Percentiles rank a stretch among this genome's conserved stretches.
Evolutionary conservation across 2,888 invertebrate genomes (phyloP).

Genomic region (Dasypogon diadema): DNA sequence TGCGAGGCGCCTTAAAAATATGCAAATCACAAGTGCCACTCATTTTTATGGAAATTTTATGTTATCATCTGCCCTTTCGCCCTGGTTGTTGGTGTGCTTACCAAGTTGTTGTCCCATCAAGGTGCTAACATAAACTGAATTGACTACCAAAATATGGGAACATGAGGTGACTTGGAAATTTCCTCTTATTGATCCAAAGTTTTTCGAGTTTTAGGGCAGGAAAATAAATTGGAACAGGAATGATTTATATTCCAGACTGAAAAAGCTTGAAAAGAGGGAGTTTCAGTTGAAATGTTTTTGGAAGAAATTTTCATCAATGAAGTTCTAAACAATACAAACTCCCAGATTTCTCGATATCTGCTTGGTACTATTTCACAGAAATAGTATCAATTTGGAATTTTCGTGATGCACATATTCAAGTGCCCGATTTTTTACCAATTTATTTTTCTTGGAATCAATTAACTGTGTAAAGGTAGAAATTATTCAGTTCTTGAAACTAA

Average conservation of each 20-base stretch:
- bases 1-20: conserved; percentile 18
- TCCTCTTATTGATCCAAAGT: conserved; percentile 20
- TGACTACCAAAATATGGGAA: conserved; percentile 30
- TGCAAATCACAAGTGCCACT: conserved; percentile 37
- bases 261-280: background rate
- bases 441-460: too few relatives aligned
- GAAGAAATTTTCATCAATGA: background rate
- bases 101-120: conserved; percentile 26
- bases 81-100: background rate
- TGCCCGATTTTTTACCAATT: too few relatives aligned
- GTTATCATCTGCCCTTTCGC: conserved; percentile 6
- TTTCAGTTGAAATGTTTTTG: background rate
- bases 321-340: background rate
- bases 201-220: background rate
- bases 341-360: too few relatives aligned
- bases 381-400: too few relatives aligned
- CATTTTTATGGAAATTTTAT: conserved; percentile 44
- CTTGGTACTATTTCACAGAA: too few relatives aligned
- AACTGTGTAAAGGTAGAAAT: too few relatives aligned
- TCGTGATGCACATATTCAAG: too few relatives aligned
- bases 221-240: conserved; percentile 31
- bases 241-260: conserved; percentile 8
- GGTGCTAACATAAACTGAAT: conserved; percentile 35
- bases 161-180: conserved; percentile 39
- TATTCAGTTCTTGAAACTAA: too few relatives aligned